A percentile compares a stretch with the other conserved stretches of the same genome.
phyloP scores from a whole-genome alignment of 2,797 vertebrate genomes.

The Periparus ater region DNA sequence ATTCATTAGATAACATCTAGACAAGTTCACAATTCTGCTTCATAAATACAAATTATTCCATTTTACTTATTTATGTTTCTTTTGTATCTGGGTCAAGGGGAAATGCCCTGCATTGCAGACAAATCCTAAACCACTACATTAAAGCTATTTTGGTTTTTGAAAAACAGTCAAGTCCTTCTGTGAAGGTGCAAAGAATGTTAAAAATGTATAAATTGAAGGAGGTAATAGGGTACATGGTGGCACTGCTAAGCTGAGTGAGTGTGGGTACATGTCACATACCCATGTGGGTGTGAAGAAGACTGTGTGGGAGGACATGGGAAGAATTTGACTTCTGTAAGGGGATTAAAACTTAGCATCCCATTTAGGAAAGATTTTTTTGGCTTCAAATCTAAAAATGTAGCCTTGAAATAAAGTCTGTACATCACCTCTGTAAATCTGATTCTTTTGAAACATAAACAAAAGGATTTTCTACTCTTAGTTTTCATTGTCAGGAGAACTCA shows the following conservation, averaged over 20 bases:
- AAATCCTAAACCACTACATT: neutral
- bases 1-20: neutral
- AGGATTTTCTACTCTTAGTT: neutral
- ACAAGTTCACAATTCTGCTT: neutral
- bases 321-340: conserved; percentile 10
- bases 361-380: neutral
- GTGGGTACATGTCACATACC: neutral
- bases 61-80: neutral
- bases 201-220: conserved; percentile 27
- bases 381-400: conserved; percentile 3
- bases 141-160: neutral
- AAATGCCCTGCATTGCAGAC: neutral
- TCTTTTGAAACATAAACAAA: neutral
- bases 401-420: neutral
- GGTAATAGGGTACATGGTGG: neutral
- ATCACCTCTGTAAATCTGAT: neutral
- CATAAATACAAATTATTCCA: neutral
- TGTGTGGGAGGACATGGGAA: neutral
- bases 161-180: conserved; percentile 1
- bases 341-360: neutral
- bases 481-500: neutral
- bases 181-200: conserved; percentile 18
- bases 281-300: neutral
- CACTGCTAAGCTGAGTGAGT: neutral
- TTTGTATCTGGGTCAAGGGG: neutral